phyloP scores from a whole-genome alignment of 2,113 vertebrate species.

The Rhegmatorhina hoffmannsi region DNA sequence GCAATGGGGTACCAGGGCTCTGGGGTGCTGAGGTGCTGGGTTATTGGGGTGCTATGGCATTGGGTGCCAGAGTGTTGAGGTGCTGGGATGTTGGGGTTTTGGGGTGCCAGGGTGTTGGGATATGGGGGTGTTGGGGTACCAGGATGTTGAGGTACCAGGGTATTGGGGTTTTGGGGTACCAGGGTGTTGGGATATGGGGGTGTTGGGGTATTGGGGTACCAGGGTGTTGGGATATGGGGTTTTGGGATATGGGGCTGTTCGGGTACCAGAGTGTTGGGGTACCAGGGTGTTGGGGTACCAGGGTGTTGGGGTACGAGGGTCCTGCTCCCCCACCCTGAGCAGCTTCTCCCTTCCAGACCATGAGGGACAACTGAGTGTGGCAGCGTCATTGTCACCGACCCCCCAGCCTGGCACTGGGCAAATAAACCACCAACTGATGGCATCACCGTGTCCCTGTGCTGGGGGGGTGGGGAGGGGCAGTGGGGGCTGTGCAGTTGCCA shows the following conservation, averaged over 20 bases:
- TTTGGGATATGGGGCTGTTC: too few relatives aligned
- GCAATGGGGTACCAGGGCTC: neutral
- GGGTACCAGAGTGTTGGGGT: neutral
- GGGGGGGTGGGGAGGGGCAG: too few relatives aligned
- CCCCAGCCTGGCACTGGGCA: accelerated
- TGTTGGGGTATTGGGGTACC: too few relatives aligned
- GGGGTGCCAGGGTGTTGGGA: too few relatives aligned
- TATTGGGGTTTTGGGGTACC: accelerated
- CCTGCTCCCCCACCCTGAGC: neutral
- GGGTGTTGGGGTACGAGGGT: neutral
- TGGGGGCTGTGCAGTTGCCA: too few relatives aligned
- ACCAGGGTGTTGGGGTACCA: neutral
- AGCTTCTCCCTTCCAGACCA: neutral
- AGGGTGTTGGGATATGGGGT: accelerated
- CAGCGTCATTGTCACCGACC: accelerated
- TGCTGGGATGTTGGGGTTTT: accelerated
- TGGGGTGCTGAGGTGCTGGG: too few relatives aligned
- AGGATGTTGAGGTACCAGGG: too few relatives aligned
- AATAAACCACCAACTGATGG: neutral
- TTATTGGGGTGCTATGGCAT: too few relatives aligned
- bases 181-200: accelerated
- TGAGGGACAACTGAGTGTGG: neutral
- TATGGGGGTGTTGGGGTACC: neutral
- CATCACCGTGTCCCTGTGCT: too few relatives aligned
- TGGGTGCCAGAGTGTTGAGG: too few relatives aligned